Evolutionary conservation across 1,140 invertebrate genomes (phyloP), one percentile per base, ranked within the genome.

Genomic region (Eulimnadia texana): DNA sequence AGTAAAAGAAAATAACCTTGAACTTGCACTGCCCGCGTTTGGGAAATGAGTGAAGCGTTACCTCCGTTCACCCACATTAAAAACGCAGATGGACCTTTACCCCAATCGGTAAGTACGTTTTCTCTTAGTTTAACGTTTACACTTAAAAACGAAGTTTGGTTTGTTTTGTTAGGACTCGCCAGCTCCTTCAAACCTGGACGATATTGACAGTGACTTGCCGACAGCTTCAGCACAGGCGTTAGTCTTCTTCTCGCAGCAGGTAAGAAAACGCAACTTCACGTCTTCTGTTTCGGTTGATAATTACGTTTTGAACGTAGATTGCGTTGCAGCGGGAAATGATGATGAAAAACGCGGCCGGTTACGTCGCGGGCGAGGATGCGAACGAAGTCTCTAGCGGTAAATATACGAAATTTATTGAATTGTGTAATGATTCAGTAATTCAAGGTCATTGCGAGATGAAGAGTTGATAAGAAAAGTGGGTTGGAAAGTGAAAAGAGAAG

Each of bases 221-320:
- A 42, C 33, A 42, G 33, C 55, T 3, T 57, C 55, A 9, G 55
- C 55, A 19, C 55, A 57, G 20, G 55, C 55, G 20, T 29, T 57
- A 27, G 33, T 57, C 33, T 57, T 57, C 28, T 33, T 57, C 10
- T 57, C 55, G 28, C 55, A 57, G 28, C 55, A 57, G 55, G 55
- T 57, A 25, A 11, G 11, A 11, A 11, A 11, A 47, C 42, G n/a
- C n/a, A 11, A 11, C n/a, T 47, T n/a, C n/a, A 11, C 42, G 10
- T 47, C 42, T 47, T 47, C 42, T 47, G 10, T 47, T 47, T 47
- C 10, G 10, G 10, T n/a, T 47, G 51, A 52, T 22, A 19, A 52
- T 10, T 6, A 6, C 20, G n/a, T 19, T 10, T 9, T 10, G 9
- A 10, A 52, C 6, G 19, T 52, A 6, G 6, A 52, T 52, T 52